Percentiles rank a stretch among this genome's conserved stretches.
phyloP scores from a whole-genome alignment of 2,888 invertebrate species.

The Chloroclystis v-ata region DNA sequence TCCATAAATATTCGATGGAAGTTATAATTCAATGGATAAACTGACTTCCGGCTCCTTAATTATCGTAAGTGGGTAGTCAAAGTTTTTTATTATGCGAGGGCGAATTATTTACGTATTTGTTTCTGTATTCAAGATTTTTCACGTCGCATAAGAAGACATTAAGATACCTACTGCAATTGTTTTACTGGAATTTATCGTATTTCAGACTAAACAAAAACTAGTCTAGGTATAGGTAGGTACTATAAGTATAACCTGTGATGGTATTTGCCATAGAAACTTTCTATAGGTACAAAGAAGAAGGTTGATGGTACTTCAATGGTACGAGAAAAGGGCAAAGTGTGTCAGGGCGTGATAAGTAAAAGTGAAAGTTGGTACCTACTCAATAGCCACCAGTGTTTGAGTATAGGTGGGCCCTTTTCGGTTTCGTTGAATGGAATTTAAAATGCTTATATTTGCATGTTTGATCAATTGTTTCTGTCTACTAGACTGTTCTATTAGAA shows the following conservation, averaged over 20 bases:
- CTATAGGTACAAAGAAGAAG: background rate
- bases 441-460: background rate
- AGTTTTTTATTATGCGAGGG: too few relatives aligned
- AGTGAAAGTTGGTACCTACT: constrained; percentile 44
- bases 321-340: constrained; percentile 47
- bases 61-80: constrained; percentile 3
- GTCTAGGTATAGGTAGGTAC: too few relatives aligned
- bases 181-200: too few relatives aligned
- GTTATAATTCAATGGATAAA: constrained; percentile 13
- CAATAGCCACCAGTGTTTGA: constrained; percentile 11
- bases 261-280: background rate
- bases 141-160: too few relatives aligned
- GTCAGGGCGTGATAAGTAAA: constrained; percentile 45
- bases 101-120: too few relatives aligned
- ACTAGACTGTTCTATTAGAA: too few relatives aligned
- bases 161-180: too few relatives aligned
- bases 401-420: constrained; percentile 4
- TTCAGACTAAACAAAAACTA: too few relatives aligned
- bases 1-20: constrained; percentile 14
- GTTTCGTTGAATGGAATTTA: constrained; percentile 2
- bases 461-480: too few relatives aligned
- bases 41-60: constrained; percentile 20
- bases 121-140: too few relatives aligned
- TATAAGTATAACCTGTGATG: too few relatives aligned
- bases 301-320: background rate